A percentile compares a stretch with the other conserved stretches of the same genome.
phyloP scores from a whole-genome alignment of 2,888 invertebrate species.

The Pterostichus niger region DNA sequence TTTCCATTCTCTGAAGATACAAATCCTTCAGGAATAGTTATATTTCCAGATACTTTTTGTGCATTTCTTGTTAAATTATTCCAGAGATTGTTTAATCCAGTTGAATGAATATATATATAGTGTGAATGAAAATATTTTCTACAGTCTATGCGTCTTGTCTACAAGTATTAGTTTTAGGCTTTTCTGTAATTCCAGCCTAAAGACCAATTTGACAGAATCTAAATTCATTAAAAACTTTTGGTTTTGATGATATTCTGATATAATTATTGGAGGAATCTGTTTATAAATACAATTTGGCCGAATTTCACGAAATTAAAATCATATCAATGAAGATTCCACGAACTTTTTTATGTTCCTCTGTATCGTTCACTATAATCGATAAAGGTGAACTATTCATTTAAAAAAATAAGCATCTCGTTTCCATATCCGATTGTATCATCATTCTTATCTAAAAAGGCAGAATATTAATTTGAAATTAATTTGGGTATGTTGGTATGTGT shows the following conservation, averaged over 20 bases:
- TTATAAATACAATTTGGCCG: constrained; percentile 76
- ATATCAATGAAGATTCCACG: constrained; percentile 83
- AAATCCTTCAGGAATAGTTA: constrained; percentile 13
- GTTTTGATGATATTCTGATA: constrained; percentile 79
- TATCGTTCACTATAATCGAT: constrained; percentile 73
- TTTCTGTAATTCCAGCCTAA: constrained; percentile 82
- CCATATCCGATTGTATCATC: constrained; percentile 82
- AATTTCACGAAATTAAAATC: constrained; percentile 84
- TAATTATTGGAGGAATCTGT: constrained; percentile 77
- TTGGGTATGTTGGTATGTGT: too few species aligned
- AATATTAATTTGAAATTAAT: too few species aligned
- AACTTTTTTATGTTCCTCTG: constrained; percentile 82
- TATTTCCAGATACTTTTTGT: constrained; percentile 2
- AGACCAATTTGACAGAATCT: constrained; percentile 85
- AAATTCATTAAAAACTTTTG: constrained; percentile 78
- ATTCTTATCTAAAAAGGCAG: background rate
- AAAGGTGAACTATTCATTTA: constrained; percentile 82
- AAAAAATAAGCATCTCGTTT: constrained; percentile 86
- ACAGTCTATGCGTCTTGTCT: constrained; percentile 64
- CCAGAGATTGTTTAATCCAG: background rate
- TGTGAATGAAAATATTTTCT: constrained; percentile 70
- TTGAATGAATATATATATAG: constrained; percentile 67
- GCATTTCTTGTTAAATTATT: background rate
- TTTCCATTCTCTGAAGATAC: background rate
- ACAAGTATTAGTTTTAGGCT: constrained; percentile 80